Evolutionary conservation across 2,797 vertebrate genomes (phyloP).

Genomic region (Gastrophryne carolinensis): DNA sequence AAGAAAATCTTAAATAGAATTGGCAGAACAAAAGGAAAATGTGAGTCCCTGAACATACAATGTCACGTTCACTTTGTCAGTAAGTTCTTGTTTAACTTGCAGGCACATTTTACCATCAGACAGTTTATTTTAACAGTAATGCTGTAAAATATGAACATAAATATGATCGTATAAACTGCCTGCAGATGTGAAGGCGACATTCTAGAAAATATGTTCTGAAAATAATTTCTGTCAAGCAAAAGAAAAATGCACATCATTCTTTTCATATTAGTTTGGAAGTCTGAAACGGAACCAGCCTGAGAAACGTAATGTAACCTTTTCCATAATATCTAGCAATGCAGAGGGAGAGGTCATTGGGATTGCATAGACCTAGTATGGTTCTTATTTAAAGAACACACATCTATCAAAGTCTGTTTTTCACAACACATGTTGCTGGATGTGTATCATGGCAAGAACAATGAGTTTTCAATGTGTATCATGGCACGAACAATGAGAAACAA

Average conservation of each 20-base stretch:
- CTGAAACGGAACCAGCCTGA: no score
- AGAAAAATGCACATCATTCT: not conserved
- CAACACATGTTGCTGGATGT: no score
- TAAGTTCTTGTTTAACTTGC: constrained; percentile 46
- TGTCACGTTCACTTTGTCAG: constrained; percentile 41
- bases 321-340: no score
- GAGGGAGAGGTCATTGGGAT: no score
- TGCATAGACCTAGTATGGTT: no score
- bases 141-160: constrained; percentile 41
- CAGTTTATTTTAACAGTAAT: constrained; percentile 53
- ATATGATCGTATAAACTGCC: constrained; percentile 43
- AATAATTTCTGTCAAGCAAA: not conserved
- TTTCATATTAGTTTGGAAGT: no score
- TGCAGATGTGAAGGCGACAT: constrained; percentile 34
- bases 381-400: no score
- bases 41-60: constrained; percentile 43
- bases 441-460: no score
- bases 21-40: constrained; percentile 60
- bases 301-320: no score
- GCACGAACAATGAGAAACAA: no score
- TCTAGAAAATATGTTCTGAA: constrained; percentile 12
- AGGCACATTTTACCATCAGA: constrained; percentile 49
- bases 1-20: constrained; percentile 56
- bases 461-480: no score
- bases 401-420: no score